Percentiles rank a stretch among this genome's conserved stretches.
Conservation (phyloP, 2,797 vertebrate species). For the Notolabrus celidotus region DNA sequence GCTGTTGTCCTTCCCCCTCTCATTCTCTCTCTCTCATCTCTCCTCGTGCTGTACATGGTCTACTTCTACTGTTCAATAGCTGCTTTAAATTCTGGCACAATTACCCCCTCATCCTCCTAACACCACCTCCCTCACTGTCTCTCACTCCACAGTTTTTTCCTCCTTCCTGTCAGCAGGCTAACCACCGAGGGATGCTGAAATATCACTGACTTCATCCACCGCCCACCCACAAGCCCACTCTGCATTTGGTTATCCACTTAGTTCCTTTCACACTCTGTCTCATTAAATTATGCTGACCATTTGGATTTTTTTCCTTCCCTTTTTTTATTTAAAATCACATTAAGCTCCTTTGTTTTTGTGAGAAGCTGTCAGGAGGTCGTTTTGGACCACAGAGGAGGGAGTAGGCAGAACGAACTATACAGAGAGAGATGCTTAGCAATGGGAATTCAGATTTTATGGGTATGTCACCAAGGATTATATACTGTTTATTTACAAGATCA, state of each 20-base stretch:
- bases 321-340: conserved; percentile 55
- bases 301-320: conserved; percentile 35
- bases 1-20: conserved; percentile 51
- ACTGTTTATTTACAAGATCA: background rate
- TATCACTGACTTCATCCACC: conserved; percentile 75
- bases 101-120: conserved; percentile 2
- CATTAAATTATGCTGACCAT: conserved; percentile 74
- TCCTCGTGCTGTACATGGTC: conserved; percentile 51
- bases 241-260: conserved; percentile 74
- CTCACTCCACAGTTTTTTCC: conserved; percentile 36
- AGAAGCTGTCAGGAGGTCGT: conserved; percentile 33
- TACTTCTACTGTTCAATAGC: conserved; percentile 39
- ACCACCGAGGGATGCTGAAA: conserved; percentile 75
- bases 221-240: conserved; percentile 68
- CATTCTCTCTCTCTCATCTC: conserved; percentile 41
- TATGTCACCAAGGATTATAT: conserved; percentile 4
- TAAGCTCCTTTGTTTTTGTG: conserved; percentile 55
- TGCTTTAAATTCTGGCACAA: conserved; percentile 54
- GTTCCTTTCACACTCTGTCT: conserved; percentile 73
- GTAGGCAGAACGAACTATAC: background rate
- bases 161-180: conserved; percentile 64
- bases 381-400: conserved; percentile 26
- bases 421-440: conserved; percentile 9
- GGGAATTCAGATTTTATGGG: conserved; percentile 17
- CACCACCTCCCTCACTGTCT: conserved; percentile 51